phyloP scores from a whole-genome alignment of 2,797 vertebrate genomes.

The Xenops minutus region DNA sequence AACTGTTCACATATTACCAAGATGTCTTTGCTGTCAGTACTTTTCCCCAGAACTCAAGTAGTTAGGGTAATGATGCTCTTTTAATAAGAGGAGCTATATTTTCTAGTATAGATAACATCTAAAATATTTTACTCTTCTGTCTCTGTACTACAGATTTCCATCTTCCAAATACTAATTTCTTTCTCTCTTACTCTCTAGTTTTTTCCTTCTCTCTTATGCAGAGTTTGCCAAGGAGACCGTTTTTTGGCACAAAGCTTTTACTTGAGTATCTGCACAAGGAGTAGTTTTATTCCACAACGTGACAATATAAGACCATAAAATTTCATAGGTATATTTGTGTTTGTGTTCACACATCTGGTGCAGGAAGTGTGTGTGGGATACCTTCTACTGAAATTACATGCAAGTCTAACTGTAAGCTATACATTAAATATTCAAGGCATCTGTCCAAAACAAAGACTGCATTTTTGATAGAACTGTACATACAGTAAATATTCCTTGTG shows the following conservation, averaged over 20 bases:
- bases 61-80: background rate
- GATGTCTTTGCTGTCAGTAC: background rate
- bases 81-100: background rate
- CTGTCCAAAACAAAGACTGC: background rate
- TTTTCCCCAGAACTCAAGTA: background rate
- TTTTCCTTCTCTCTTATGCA: background rate
- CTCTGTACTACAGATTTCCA: background rate
- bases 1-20: background rate
- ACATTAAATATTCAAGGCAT: background rate
- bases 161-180: background rate
- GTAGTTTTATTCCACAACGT: background rate
- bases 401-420: background rate
- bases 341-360: background rate
- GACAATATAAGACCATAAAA: background rate
- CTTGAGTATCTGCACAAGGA: background rate
- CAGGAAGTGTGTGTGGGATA: fast-evolving
- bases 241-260: background rate
- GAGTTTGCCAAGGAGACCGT: background rate
- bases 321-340: background rate
- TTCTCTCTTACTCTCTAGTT: background rate
- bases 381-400: background rate
- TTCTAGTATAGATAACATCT: background rate
- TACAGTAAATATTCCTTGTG: background rate
- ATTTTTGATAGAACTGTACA: background rate
- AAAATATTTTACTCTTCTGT: background rate